These are phyloP conservation scores for Myotis daubentonii DNA, from an alignment of 2,797 vertebrate species.

Conservation along the genomic window DNA sequence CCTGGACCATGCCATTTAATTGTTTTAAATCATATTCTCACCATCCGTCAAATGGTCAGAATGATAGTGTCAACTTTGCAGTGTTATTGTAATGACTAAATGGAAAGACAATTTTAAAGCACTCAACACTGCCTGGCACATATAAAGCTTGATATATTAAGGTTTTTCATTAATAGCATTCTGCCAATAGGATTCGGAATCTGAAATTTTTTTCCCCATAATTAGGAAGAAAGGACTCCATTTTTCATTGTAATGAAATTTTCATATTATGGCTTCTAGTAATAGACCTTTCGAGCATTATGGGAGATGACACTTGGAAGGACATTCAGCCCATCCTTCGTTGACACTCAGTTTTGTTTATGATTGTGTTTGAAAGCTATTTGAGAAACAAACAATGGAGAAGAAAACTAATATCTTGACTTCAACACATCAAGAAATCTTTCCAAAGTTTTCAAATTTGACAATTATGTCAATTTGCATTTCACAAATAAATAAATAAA, in stretches of 20 bases:
- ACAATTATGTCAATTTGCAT: conserved; percentile 46
- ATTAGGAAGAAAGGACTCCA: neutral
- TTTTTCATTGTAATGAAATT: neutral
- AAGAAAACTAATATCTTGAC: conserved; percentile 15
- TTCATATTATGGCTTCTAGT: neutral
- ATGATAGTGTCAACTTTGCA: neutral
- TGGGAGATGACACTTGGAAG: neutral
- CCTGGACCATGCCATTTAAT: neutral
- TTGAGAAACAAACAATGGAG: neutral
- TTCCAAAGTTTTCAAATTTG: conserved; percentile 55
- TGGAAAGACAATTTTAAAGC: neutral
- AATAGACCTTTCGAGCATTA: neutral
- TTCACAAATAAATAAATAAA: conserved; percentile 35
- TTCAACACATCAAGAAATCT: conserved; percentile 19
- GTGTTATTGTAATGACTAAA: accelerated
- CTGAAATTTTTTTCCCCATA: neutral
- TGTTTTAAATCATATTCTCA: neutral
- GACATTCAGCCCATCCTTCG: neutral
- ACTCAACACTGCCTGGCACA: accelerated
- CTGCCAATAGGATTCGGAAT: too few relatives aligned
- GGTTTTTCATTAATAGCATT: neutral
- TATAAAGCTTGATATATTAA: neutral
- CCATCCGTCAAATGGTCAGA: neutral
- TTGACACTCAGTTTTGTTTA: neutral
- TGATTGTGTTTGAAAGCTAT: neutral